Percentiles rank a stretch among this genome's conserved stretches.
Conservation (phyloP, 1,140 invertebrate species). For the Drosophila burlai region DNA sequence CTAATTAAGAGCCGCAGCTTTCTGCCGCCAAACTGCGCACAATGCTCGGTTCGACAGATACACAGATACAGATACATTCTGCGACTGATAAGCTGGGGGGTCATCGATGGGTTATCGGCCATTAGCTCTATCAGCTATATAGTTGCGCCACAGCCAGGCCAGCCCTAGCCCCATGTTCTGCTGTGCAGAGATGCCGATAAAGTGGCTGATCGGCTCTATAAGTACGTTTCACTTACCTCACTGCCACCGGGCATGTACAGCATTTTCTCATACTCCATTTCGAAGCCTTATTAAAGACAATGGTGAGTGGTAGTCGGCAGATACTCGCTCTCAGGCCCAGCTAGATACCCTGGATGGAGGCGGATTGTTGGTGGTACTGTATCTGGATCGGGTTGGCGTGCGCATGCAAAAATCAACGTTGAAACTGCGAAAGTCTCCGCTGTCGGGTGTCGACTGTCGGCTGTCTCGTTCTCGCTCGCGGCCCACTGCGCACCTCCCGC, state of each 20-base stretch:
- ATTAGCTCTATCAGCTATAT: constrained; percentile 32
- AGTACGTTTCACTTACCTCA: constrained; percentile 61
- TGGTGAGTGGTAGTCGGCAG: constrained; percentile 13
- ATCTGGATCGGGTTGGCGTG: constrained; percentile 41
- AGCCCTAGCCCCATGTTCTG: constrained; percentile 7
- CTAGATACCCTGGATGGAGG: constrained; percentile 23
- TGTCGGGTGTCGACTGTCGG: constrained; percentile 18
- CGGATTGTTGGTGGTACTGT: constrained; percentile 16
- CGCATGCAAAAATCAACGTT: constrained; percentile 64
- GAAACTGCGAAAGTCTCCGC: constrained; percentile 68
- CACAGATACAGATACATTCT: constrained; percentile 32
- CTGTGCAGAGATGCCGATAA: constrained; percentile 14
- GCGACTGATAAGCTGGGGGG: constrained; percentile 49
- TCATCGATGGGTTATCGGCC: constrained; percentile 60
- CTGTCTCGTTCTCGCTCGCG: constrained; percentile 56
- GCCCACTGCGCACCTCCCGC: constrained; percentile 24
- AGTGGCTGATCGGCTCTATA: background rate
- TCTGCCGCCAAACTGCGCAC: constrained; percentile 64
- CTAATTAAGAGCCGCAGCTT: constrained; percentile 72
- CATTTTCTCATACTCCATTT: constrained; percentile 83
- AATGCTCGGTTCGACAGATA: constrained; percentile 46
- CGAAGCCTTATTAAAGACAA: constrained; percentile 31
- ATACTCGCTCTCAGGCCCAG: constrained; percentile 38
- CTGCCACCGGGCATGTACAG: constrained; percentile 55
- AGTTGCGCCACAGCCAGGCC: constrained; percentile 34